These are phyloP conservation scores for Mycogona germanica DNA, from an alignment of 2,888 invertebrate genomes.

Conservation along the genomic window DNA sequence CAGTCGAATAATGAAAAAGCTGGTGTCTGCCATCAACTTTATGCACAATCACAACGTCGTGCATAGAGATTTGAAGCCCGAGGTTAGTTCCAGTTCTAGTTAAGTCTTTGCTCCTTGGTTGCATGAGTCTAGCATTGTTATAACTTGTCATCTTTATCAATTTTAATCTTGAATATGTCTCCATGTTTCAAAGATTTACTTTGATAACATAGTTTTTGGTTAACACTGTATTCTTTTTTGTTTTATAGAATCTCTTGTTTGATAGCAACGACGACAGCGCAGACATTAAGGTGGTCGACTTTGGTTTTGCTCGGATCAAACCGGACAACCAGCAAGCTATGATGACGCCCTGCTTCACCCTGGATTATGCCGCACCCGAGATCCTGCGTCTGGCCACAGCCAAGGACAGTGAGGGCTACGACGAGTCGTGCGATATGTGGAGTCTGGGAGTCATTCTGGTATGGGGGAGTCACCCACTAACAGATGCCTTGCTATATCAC, in stretches of 20 bases:
- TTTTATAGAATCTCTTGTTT: conserved; percentile 56
- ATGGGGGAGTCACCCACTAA: conserved; percentile 28
- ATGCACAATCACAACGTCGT: conserved; percentile 76
- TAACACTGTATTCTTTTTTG: conserved; percentile 22
- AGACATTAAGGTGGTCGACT: conserved; percentile 82
- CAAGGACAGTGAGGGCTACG: conserved; percentile 51
- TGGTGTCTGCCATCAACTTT: conserved; percentile 69
- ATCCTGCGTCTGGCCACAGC: conserved; percentile 52
- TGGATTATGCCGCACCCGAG: conserved; percentile 93
- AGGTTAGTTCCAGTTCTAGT: conserved; percentile 41
- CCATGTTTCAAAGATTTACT: background rate
- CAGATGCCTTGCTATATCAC: background rate
- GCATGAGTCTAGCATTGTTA: background rate
- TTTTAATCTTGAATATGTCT: conserved; percentile 4
- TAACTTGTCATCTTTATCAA: no score
- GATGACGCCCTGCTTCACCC: conserved; percentile 83
- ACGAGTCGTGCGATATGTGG: conserved; percentile 91
- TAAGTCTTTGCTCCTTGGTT: background rate
- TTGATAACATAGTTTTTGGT: background rate
- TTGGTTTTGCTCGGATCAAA: conserved; percentile 82
- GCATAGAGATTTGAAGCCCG: conserved; percentile 90
- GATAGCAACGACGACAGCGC: conserved; percentile 44
- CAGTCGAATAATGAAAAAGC: conserved; percentile 61
- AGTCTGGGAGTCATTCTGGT: conserved; percentile 85
- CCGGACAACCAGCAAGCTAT: conserved; percentile 43